Evolutionary conservation across 2,888 invertebrate genomes (phyloP).

Genomic region (Hydroisotoma schaefferi): DNA sequence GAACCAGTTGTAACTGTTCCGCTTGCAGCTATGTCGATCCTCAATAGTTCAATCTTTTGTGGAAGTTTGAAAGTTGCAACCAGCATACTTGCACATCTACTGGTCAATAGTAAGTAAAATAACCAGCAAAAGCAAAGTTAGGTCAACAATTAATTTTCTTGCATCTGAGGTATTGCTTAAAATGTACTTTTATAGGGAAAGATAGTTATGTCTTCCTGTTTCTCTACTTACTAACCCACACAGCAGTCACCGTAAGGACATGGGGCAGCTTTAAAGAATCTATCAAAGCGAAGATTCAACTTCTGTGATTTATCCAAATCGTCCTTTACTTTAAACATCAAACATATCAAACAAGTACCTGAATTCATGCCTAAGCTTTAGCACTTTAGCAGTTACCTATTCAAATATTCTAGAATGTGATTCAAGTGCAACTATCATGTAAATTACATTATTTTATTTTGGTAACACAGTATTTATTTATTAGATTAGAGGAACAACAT

Average conservation of each 20-base stretch:
- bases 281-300: too few species aligned
- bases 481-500: too few species aligned
- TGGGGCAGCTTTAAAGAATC: slow-evolving; percentile 35
- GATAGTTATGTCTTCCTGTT: slow-evolving; percentile 19
- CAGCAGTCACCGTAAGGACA: slow-evolving; percentile 41
- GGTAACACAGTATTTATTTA: too few species aligned
- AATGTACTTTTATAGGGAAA: neutral
- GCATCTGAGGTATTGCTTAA: neutral
- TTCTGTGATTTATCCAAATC: too few species aligned
- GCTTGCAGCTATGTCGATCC: slow-evolving; percentile 46
- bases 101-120: slow-evolving; percentile 34
- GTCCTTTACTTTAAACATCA: too few species aligned
- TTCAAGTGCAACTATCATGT: too few species aligned
- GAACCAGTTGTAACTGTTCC: slow-evolving; percentile 46
- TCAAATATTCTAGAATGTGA: too few species aligned
- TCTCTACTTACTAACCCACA: slow-evolving; percentile 41
- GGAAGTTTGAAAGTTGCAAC: slow-evolving; percentile 37
- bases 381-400: too few species aligned
- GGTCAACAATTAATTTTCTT: neutral
- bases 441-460: too few species aligned
- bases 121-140: neutral
- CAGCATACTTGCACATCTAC: slow-evolving; percentile 24
- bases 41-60: slow-evolving; percentile 47
- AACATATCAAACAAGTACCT: too few species aligned
- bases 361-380: too few species aligned